Percentiles rank a stretch among this genome's conserved stretches.
phyloP scores from a whole-genome alignment of 2,113 vertebrate species.

The Apaloderma vittatum region DNA sequence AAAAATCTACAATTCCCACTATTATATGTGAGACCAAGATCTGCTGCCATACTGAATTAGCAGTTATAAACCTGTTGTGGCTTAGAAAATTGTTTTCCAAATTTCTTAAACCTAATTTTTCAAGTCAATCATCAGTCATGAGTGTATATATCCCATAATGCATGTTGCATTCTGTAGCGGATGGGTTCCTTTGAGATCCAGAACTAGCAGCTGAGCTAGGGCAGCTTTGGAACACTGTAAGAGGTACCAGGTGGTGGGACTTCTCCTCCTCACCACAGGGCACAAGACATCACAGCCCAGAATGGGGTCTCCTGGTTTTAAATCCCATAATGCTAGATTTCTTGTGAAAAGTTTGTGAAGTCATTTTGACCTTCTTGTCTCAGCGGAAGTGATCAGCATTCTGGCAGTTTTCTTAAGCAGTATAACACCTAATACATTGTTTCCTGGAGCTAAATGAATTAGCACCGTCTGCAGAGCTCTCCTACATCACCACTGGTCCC shows the following conservation, averaged over 20 bases:
- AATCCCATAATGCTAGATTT: not conserved
- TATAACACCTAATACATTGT: not conserved
- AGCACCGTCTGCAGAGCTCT: not conserved
- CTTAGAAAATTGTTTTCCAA: not conserved
- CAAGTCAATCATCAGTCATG: not conserved
- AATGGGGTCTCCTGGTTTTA: not conserved
- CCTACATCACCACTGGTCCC: not conserved
- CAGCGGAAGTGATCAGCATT: not conserved
- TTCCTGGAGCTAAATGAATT: conserved; percentile 30
- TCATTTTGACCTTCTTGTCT: not conserved
- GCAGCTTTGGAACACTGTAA: not conserved
- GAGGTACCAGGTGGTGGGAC: not conserved
- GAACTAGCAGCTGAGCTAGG: not conserved
- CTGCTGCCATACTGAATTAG: not conserved
- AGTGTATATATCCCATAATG: not conserved
- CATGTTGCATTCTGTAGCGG: not conserved
- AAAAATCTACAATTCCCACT: not conserved
- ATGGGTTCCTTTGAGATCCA: not conserved
- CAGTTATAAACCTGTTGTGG: not conserved
- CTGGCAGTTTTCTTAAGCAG: not conserved
- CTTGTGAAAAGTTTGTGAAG: not conserved
- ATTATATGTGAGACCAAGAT: not conserved
- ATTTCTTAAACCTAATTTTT: not conserved
- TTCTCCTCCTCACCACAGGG: not conserved
- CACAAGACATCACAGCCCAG: not conserved